phyloP scores from a whole-genome alignment of 1,140 invertebrate species.

The Neodiprion virginianus region DNA sequence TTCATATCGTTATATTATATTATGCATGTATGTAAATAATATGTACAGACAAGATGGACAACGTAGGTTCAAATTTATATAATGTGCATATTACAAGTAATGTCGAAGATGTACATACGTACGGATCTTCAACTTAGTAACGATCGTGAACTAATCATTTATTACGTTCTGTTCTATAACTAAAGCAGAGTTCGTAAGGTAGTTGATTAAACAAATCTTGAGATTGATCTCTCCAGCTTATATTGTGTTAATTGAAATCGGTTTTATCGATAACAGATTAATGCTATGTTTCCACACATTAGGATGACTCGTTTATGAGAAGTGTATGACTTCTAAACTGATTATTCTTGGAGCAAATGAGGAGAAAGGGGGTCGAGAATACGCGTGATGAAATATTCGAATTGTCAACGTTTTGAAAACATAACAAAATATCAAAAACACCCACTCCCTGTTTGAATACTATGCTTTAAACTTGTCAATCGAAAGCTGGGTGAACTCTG shows the following conservation, averaged over 20 bases:
- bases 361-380: too few species aligned
- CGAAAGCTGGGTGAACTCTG: too few species aligned
- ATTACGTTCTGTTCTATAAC: not conserved
- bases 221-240: not conserved
- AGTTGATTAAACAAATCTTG: not conserved
- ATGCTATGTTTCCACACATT: not conserved
- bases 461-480: too few species aligned
- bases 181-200: not conserved
- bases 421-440: too few species aligned
- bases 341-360: too few species aligned
- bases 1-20: conserved; percentile 36
- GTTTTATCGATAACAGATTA: too few species aligned
- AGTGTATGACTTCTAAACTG: too few species aligned
- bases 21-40: conserved; percentile 46
- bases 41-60: conserved; percentile 38
- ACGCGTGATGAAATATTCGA: too few species aligned
- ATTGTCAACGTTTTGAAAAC: too few species aligned
- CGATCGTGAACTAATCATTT: not conserved
- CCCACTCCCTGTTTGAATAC: too few species aligned
- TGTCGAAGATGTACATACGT: conserved; percentile 6
- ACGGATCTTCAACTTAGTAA: not conserved
- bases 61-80: conserved; percentile 29
- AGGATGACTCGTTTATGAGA: too few species aligned
- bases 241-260: not conserved
- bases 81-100: conserved; percentile 20